Evolutionary conservation across 2,888 invertebrate species (phyloP), one percentile per base, ranked within the genome.

Genomic region (Hypena proboscidalis): DNA sequence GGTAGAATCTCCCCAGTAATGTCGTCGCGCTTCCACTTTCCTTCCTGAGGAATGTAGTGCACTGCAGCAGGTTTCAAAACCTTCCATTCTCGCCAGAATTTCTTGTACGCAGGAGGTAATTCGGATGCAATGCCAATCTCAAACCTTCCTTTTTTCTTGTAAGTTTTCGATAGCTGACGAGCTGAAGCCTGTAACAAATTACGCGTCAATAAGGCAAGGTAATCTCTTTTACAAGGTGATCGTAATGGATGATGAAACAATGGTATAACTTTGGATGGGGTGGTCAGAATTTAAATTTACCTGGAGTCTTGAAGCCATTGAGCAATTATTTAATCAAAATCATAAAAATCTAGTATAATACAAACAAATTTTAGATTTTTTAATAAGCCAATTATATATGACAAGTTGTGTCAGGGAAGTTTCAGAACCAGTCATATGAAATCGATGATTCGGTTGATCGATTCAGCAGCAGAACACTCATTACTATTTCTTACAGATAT

Each of bases 81-180:
- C 77, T 95, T 95, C 96, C 97, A 97, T 90, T 97, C 97, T 46
- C 90, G 92, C 93, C 95, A 97, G 82, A 97, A 97, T 70, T 97
- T 97, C 73, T 94, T 95, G 70, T 97, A 97, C 0, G 95, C 95
- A 47, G 93, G 93, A 1, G 97, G 97, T 36, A 97, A 81, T 57
- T 92, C 91, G 0, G 93, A 83, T 3, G 94, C 95, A 49, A 94
- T 84, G 1, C 95, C 95, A 66, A 92, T 91, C 23, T 94, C 94
- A 70, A 95, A 94, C 62, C 92, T 89, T 35, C 77, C 80, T 54
- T 84, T 83, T 58, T 84, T 88, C 67, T 90, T 92, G 55, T 80
- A 92, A 36, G 92, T 89, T 74, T 91, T 88, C 7, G 88, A 81
- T 50, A 90, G 67, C 52, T 86, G 86, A 67, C 87, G 90, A 65